Conservation (phyloP, 2,888 invertebrate species). For the Tachystola acroxantha region DNA sequence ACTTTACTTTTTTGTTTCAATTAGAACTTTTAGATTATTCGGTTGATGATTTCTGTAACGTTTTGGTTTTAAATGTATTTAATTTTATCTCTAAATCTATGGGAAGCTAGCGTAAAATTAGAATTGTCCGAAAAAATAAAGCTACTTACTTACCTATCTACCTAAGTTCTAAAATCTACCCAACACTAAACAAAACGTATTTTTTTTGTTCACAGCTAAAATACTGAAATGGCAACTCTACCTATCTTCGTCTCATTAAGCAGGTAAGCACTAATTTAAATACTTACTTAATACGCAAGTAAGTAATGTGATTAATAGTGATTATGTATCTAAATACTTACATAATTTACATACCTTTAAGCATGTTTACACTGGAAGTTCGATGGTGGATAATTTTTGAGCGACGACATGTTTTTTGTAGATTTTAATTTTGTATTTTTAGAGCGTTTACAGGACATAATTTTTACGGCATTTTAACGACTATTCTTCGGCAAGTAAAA, state of each 20-base stretch:
- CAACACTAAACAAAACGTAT: no score
- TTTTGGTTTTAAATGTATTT: not conserved
- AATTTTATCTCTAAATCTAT: not conserved
- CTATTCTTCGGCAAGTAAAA: conserved; percentile 10
- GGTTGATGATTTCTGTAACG: not conserved
- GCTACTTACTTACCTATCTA: no score
- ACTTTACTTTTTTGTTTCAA: not conserved
- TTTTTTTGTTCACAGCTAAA: conserved; percentile 6
- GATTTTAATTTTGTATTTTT: not conserved
- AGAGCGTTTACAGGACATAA: conserved; percentile 7
- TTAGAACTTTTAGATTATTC: not conserved
- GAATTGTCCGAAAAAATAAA: no score
- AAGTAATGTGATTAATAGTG: no score
- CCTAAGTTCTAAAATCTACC: not conserved
- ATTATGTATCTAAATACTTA: no score
- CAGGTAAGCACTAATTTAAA: conserved; percentile 39
- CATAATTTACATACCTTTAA: no score
- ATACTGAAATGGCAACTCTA: conserved; percentile 52
- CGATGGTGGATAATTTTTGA: no score
- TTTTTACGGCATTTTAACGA: conserved; percentile 31
- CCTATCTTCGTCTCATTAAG: conserved; percentile 63
- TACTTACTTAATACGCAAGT: no score
- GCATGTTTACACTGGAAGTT: no score
- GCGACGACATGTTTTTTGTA: no score
- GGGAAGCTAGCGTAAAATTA: not conserved